Evolutionary conservation across 2,888 invertebrate species (phyloP), one percentile per base, ranked within the genome.

Genomic region (Eustalomyia histrio): DNA sequence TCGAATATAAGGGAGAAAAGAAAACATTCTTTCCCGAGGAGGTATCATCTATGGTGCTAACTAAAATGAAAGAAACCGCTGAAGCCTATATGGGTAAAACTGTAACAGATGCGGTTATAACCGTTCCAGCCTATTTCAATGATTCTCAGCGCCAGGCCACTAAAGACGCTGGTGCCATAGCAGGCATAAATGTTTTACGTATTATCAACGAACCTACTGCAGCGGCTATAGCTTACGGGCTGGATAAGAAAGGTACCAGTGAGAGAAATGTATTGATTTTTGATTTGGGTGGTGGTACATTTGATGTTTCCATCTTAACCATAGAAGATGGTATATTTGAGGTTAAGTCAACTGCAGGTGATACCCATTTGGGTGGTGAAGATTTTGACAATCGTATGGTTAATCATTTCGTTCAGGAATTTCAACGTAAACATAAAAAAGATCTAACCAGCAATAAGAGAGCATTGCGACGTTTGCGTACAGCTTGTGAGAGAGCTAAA

Each of bases 251-350:
- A 90, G 94, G 95, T 76, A 92, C 92, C 63, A 94, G 94, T 85
- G 96, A 96, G 91, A 93, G 95, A 53, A 96, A 96, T 87, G 96
- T 96, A 75, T 92, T 96, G 78, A 96, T 96, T 87, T 90, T 90
- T 61, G 90, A 90, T 83, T 75, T 90, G 71, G 90, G 90, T 80
- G 98, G 98, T 87, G 98, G 97, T 86, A 97, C 97, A 85, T 98
- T 98, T 90, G 97, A 97, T 84, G 97, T 97, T 89, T 97, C 97
- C 90, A 95, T 89, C 17, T 85, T 96, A 86, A 97, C 97, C 85
- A 98, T 98, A 88, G 98, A 97, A 91, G 97, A 98, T 89, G 94
- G 97, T 91, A 94, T 96, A 86, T 98, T 98, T 90, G 98, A 98
- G 90, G 98, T 97, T 7, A 97, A 97, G 89, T 96, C 97, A 8